A percentile compares a stretch with the other conserved stretches of the same genome.
phyloP scores from a whole-genome alignment of 1,140 invertebrate genomes.

The Thalassaphorura encarpata region DNA sequence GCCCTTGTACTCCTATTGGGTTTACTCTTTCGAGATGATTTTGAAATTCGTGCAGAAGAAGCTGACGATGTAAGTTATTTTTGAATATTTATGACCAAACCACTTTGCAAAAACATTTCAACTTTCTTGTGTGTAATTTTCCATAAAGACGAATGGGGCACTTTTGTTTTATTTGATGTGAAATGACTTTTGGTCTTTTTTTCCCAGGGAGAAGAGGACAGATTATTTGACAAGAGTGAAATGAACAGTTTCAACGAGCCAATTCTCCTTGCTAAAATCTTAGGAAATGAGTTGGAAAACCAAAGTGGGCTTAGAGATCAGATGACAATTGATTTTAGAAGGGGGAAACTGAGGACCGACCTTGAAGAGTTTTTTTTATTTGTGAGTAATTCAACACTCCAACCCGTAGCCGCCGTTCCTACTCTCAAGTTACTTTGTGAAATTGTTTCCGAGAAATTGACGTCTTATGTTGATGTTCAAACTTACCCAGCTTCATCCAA shows the following conservation, averaged over 20 bases:
- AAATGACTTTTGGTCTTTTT: slow-evolving; percentile 7
- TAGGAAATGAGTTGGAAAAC: not conserved
- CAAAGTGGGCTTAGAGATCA: not conserved
- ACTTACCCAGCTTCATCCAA: too few species aligned
- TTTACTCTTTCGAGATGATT: slow-evolving; percentile 22
- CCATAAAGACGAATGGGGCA: too few species aligned
- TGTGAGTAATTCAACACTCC: too few species aligned
- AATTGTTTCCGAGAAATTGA: too few species aligned
- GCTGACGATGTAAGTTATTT: slow-evolving; percentile 20
- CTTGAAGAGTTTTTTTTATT: too few species aligned
- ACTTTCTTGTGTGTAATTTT: too few species aligned
- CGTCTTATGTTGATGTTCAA: too few species aligned
- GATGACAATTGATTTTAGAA: too few species aligned
- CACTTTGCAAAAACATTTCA: not conserved
- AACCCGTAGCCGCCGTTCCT: too few species aligned
- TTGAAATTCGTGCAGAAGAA: slow-evolving; percentile 9
- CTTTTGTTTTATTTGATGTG: slow-evolving; percentile 3
- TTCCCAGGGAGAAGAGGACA: slow-evolving; percentile 37
- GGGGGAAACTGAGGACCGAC: too few species aligned
- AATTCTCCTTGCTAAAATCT: slow-evolving; percentile 33
- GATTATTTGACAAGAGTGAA: slow-evolving; percentile 45
- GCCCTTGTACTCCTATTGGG: slow-evolving; percentile 17
- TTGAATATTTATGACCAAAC: not conserved
- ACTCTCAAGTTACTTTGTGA: too few species aligned
- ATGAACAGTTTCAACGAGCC: slow-evolving; percentile 43